phyloP scores from a whole-genome alignment of 2,888 invertebrate species.

The Spatulosminthurus flaviceps region DNA sequence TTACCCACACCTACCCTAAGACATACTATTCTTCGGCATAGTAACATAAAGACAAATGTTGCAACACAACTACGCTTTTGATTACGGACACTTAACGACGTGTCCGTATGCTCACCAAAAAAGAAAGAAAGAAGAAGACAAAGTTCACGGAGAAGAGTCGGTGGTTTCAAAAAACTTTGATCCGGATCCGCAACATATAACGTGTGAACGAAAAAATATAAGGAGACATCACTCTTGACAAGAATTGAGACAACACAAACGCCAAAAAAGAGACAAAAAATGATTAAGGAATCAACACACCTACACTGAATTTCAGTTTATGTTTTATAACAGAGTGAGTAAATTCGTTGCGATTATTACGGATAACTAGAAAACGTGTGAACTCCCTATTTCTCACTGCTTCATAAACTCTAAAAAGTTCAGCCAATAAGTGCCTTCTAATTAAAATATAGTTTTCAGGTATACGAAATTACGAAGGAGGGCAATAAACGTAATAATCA shows the following conservation, averaged over 20 bases:
- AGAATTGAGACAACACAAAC: background rate
- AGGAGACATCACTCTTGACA: background rate
- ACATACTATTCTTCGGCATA: background rate
- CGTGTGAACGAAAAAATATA: constrained; percentile 33
- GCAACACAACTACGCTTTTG: background rate
- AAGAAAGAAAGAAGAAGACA: constrained; percentile 31
- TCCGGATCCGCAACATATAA: constrained; percentile 30
- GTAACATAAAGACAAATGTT: background rate
- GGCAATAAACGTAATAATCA: constrained; percentile 15
- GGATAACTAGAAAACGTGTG: constrained; percentile 11
- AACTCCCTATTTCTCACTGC: background rate
- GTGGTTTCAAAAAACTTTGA: constrained; percentile 26
- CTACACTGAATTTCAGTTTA: constrained; percentile 1
- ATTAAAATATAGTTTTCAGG: background rate
- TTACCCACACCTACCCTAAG: background rate
- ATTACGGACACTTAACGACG: background rate
- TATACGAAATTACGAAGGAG: background rate
- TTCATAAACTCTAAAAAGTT: background rate
- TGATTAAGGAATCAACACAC: background rate
- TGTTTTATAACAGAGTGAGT: constrained; percentile 38
- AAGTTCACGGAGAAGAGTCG: constrained; percentile 37
- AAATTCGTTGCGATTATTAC: constrained; percentile 24
- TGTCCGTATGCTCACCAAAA: constrained; percentile 12
- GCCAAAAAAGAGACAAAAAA: constrained; percentile 22
- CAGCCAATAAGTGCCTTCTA: background rate